These are phyloP conservation scores for Drosophila ambigua DNA, from an alignment of 1,140 invertebrate genomes.

Conservation along the genomic window DNA sequence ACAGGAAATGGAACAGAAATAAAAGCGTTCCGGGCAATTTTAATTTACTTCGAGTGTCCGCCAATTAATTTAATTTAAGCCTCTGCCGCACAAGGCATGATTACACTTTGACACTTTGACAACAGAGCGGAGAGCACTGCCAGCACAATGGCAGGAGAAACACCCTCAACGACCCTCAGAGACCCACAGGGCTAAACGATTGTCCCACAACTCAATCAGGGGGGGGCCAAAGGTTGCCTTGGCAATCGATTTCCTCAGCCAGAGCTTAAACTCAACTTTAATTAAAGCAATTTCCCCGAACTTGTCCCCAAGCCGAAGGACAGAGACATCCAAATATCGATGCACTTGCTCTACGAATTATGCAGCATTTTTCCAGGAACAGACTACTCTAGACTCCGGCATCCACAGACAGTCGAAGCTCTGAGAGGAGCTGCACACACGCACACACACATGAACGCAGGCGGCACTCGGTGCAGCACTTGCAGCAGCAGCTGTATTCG, in stretches of 20 bases:
- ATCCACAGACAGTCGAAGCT: slow-evolving; percentile 6
- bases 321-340: slow-evolving; percentile 20
- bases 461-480: neutral
- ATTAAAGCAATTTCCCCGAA: slow-evolving; percentile 27
- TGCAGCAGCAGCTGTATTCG: slow-evolving; percentile 55
- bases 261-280: slow-evolving; percentile 26
- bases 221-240: slow-evolving; percentile 26
- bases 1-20: slow-evolving; percentile 23
- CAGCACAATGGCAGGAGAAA: neutral
- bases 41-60: slow-evolving; percentile 79
- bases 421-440: slow-evolving; percentile 2
- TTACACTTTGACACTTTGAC: slow-evolving; percentile 81
- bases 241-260: slow-evolving; percentile 16
- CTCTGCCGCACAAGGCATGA: slow-evolving; percentile 54
- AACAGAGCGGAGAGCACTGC: slow-evolving; percentile 13
- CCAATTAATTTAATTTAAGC: slow-evolving; percentile 81
- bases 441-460: slow-evolving; percentile 6
- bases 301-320: too few relatives aligned
- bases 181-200: slow-evolving; percentile 5
- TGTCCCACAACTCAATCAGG: slow-evolving; percentile 12
- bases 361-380: slow-evolving; percentile 20
- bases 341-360: slow-evolving; percentile 42
- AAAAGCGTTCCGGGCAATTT: slow-evolving; percentile 55
- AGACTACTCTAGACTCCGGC: neutral
- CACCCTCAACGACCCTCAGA: neutral